Evolutionary conservation across 2,797 vertebrate species (phyloP), one percentile per base, ranked within the genome.

Genomic region (Falco naumanni): DNA sequence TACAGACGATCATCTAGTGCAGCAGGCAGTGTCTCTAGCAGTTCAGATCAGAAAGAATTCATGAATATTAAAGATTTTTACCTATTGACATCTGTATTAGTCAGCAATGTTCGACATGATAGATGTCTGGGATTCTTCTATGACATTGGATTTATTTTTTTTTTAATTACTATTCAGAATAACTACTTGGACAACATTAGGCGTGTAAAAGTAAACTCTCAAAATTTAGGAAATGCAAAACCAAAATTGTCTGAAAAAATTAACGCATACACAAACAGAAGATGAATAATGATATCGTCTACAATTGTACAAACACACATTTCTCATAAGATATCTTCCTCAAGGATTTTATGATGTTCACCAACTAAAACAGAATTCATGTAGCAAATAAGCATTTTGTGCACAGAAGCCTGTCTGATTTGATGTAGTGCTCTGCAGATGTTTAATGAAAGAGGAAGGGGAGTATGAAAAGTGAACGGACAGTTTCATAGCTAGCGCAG

Each of bases 291-390:
- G 3, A 93, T 64, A 71, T 4, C 63, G 57, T n/a, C 63, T 84
- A 64, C 48, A 93, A 91, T 97, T 94, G 94, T 12, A 95, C 51
- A 96, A 95, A 95, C 65, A 84, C 20, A 92, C 37, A 77, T 83
- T 74, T 96, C 90, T 87, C 87, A 33, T 77, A 96, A 92, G 90
- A 64, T 83, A 91, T 72, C 66, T 96, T 86, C 89, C 84, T 95
- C 81, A 45, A 82, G 74, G 77, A 97, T 92, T 96, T 96, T 93
- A 96, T 25, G 57, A 93, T 76, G 54, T 63, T 96, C 94, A 92
- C 59, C 63, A 89, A 76, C 54, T 87, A 89, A 93, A 96, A 34
- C 66, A 90, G 63, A 95, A 90, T 94, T 90, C 92, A 95, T 84
- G 59, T 72, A 94, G 88, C 77, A 95, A 90, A 87, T 84, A 84